These are phyloP conservation scores for Endomychus coccineus DNA, from an alignment of 2,888 invertebrate genomes.

Conservation along the genomic window DNA sequence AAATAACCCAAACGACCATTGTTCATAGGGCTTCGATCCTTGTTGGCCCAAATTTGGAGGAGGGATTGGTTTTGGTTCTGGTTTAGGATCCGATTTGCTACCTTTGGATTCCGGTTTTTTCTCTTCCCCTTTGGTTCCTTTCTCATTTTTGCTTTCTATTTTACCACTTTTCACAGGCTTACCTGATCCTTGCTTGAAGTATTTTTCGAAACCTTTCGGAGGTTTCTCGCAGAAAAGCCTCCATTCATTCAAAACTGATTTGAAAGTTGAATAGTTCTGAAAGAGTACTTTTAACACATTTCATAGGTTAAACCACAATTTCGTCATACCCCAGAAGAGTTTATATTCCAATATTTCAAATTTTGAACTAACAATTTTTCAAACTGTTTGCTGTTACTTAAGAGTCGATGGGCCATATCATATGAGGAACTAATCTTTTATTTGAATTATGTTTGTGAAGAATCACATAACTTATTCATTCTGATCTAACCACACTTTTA, in stretches of 20 bases:
- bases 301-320: constrained; percentile 16
- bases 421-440: constrained; percentile 7
- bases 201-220: constrained; percentile 92
- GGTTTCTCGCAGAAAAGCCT: constrained; percentile 65
- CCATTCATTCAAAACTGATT: constrained; percentile 56
- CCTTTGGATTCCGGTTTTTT: constrained; percentile 34
- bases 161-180: constrained; percentile 38
- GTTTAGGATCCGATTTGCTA: constrained; percentile 38
- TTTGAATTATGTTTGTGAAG: constrained; percentile 6
- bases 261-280: constrained; percentile 50
- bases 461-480: constrained; percentile 13
- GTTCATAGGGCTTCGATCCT: constrained; percentile 41
- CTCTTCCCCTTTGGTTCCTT: constrained; percentile 30
- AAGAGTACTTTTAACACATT: constrained; percentile 21
- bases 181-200: constrained; percentile 61
- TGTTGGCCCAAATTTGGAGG: constrained; percentile 27
- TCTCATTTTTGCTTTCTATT: constrained; percentile 30
- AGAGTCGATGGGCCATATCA: constrained; percentile 57
- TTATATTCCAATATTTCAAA: constrained; percentile 34
- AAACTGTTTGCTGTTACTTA: constrained; percentile 51
- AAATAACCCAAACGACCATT: constrained; percentile 49
- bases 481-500: constrained; percentile 15
- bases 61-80: constrained; percentile 41
- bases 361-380: constrained; percentile 45
- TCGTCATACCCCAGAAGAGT: constrained; percentile 33